phyloP scores from a whole-genome alignment of 2,797 vertebrate genomes.

The Natrix natrix region DNA sequence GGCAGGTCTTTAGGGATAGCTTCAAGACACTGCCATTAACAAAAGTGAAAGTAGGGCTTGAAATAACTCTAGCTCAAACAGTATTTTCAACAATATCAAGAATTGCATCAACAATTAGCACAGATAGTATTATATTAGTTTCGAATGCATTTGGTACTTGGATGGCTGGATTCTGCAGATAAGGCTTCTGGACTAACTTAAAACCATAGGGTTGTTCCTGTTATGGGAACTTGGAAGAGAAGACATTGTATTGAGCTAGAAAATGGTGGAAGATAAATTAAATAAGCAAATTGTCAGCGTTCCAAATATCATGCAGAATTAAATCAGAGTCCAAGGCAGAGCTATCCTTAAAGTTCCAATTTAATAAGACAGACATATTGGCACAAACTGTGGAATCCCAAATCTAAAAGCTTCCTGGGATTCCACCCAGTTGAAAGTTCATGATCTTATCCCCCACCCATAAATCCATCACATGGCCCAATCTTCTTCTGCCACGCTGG shows the following conservation, averaged over 20 bases:
- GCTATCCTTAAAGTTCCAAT: no score
- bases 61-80: background rate
- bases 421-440: no score
- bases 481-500: no score
- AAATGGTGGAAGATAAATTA: background rate
- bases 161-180: background rate
- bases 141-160: background rate
- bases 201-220: background rate
- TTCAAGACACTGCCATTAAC: background rate
- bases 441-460: no score
- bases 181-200: background rate
- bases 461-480: no score
- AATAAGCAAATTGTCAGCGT: background rate
- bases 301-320: no score
- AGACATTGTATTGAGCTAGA: background rate
- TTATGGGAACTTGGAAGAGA: background rate
- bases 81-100: background rate
- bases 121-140: background rate
- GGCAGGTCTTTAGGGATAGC: background rate
- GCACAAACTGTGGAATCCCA: no score
- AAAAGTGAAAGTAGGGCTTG: background rate
- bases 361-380: no score
- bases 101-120: background rate
- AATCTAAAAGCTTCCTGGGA: no score
- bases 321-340: no score